Conservation (phyloP, 35 echinoderm and acorn worm genomes). For the Stichopus chloronotus region DNA sequence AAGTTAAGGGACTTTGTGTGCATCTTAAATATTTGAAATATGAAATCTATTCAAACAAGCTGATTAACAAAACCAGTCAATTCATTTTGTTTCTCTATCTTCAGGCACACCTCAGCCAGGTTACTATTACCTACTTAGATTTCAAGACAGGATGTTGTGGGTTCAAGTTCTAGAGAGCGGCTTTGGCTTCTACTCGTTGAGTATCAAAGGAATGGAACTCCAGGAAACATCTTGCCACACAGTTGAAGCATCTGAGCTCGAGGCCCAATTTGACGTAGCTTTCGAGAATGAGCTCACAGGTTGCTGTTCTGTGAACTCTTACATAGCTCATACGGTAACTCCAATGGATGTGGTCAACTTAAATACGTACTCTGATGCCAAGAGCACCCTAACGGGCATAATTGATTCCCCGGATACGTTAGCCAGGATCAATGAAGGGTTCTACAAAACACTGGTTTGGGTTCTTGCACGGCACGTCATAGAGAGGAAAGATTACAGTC, state of each 20-base stretch:
- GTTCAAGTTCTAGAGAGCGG: slow-evolving; percentile 91
- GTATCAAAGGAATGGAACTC: slow-evolving; percentile 94
- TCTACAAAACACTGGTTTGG: slow-evolving; percentile 83
- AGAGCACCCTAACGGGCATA: slow-evolving; percentile 87
- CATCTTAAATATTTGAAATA: too few relatives aligned
- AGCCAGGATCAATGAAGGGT: slow-evolving; percentile 70
- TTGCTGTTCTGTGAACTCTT: slow-evolving; percentile 74
- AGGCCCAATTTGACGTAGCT: slow-evolving; percentile 85
- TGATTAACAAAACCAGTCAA: too few relatives aligned
- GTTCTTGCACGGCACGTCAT: slow-evolving; percentile 74
- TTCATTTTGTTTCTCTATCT: not conserved
- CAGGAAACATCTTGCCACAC: slow-evolving; percentile 99
- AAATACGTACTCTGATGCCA: slow-evolving; percentile 92
- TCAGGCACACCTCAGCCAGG: slow-evolving; percentile 70
- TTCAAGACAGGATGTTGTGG: slow-evolving; percentile 98
- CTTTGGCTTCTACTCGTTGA: slow-evolving; percentile 85
- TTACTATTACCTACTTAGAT: slow-evolving; percentile 66
- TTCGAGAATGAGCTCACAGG: slow-evolving; percentile 63
- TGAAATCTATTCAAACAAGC: too few relatives aligned
- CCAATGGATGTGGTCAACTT: slow-evolving; percentile 82
- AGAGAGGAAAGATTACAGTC: slow-evolving; percentile 58
- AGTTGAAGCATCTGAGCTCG: slow-evolving; percentile 80
- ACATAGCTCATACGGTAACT: slow-evolving; percentile 74
- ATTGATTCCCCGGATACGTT: slow-evolving; percentile 91
- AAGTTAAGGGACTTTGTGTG: too few relatives aligned